Percentiles rank a stretch among this genome's conserved stretches.
Conservation (phyloP, 2,888 invertebrate species). For the Agriopis leucophaearia region DNA sequence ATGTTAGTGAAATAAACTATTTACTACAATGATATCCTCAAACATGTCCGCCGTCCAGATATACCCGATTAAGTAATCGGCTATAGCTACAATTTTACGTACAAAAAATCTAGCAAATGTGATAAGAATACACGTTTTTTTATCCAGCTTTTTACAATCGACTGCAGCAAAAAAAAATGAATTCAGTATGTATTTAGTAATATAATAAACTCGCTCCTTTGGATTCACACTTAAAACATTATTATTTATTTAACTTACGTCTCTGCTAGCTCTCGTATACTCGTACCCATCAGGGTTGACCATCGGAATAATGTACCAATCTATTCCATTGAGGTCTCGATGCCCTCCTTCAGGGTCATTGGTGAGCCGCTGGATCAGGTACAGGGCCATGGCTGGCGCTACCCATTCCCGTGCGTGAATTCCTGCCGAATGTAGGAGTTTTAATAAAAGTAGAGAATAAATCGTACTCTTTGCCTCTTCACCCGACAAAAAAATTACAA, state of each 20-base stretch:
- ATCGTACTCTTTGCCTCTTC: not conserved
- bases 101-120: too few relatives aligned
- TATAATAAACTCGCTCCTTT: too few relatives aligned
- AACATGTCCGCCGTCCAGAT: too few relatives aligned
- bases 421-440: constrained; percentile 54
- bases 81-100: too few relatives aligned
- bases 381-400: constrained; percentile 87
- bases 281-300: constrained; percentile 92
- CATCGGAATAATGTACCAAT: constrained; percentile 89
- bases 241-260: constrained; percentile 63
- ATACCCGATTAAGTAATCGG: too few relatives aligned
- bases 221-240: not conserved
- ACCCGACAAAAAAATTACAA: too few relatives aligned
- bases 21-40: too few relatives aligned
- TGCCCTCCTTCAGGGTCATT: constrained; percentile 64
- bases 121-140: too few relatives aligned
- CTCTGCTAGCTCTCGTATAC: constrained; percentile 75
- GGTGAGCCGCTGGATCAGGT: constrained; percentile 84
- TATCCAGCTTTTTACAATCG: too few relatives aligned
- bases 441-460: not conserved
- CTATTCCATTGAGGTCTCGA: constrained; percentile 84
- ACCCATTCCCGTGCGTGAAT: constrained; percentile 90
- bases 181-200: too few relatives aligned
- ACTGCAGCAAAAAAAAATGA: too few relatives aligned
- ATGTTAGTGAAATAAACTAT: too few relatives aligned